A percentile compares a stretch with the other conserved stretches of the same genome.
Evolutionary conservation across 2,888 invertebrate species (phyloP).

Genomic region (Enchytraeus crypticus): DNA sequence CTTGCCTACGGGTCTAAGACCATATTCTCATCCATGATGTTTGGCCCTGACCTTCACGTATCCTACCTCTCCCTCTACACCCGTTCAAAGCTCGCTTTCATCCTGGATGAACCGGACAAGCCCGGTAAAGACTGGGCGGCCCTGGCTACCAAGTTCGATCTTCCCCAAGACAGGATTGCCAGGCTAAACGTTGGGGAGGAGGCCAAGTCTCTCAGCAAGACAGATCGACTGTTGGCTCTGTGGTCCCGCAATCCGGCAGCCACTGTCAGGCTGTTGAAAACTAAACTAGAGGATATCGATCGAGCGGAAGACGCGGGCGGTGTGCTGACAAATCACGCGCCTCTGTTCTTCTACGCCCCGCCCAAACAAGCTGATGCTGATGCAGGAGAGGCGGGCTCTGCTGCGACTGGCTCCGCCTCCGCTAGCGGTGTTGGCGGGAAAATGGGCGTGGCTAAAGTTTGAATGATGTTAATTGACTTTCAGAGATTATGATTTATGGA

Average conservation of each 20-base stretch:
- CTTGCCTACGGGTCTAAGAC: conserved; percentile 51
- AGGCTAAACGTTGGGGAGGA: not conserved
- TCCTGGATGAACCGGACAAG: conserved; percentile 2
- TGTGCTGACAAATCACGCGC: conserved; percentile 8
- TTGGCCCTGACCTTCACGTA: conserved; percentile 57
- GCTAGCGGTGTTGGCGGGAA: too few relatives aligned
- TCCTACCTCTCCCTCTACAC: conserved; percentile 57
- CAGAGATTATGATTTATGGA: too few relatives aligned
- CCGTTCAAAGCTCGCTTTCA: conserved; percentile 34
- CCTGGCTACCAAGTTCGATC: conserved; percentile 3
- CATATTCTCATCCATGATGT: conserved; percentile 47
- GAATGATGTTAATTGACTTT: too few relatives aligned
- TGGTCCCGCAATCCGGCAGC: conserved; percentile 50
- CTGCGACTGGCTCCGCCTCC: too few relatives aligned
- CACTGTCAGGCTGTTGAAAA: conserved; percentile 54
- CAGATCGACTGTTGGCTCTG: conserved; percentile 51
- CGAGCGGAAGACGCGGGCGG: conserved; percentile 54
- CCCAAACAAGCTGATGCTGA: too few relatives aligned
- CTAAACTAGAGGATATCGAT: conserved; percentile 56
- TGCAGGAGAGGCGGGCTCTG: too few relatives aligned
- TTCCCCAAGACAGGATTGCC: not conserved
- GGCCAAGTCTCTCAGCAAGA: conserved; percentile 34
- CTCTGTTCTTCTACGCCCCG: too few relatives aligned
- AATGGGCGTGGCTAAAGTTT: too few relatives aligned
- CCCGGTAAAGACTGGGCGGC: conserved; percentile 1